Conservation (phyloP, 1,140 invertebrate genomes). For the Phymastichus coffea region DNA sequence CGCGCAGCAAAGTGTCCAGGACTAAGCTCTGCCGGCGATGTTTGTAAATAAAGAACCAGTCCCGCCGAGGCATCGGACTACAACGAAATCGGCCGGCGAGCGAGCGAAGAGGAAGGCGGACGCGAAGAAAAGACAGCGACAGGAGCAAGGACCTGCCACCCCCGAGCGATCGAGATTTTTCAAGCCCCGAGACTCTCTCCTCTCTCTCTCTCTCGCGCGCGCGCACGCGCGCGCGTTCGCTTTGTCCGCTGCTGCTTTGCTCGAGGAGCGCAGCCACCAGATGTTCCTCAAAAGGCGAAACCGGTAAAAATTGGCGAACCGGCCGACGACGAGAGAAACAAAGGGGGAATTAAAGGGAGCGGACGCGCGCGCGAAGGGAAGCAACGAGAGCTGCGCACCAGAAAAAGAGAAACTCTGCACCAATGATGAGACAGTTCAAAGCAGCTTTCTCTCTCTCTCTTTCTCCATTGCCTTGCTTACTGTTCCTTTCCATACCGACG, state of each 20-base stretch:
- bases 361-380: conserved; percentile 9
- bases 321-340: conserved; percentile 14
- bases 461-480: too few relatives aligned
- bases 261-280: conserved; percentile 44
- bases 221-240: conserved; percentile 31
- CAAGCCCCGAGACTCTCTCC: conserved; percentile 4
- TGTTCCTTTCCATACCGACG: too few relatives aligned
- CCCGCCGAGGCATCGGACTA: neutral
- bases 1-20: too few relatives aligned
- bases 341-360: conserved; percentile 12
- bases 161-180: too few relatives aligned
- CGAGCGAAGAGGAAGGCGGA: neutral
- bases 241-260: conserved; percentile 42
- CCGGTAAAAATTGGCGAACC: conserved; percentile 37
- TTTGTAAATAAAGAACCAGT: conserved; percentile 19
- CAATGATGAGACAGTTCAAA: too few relatives aligned
- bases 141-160: neutral
- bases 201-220: neutral
- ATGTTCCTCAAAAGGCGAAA: conserved; percentile 47
- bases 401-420: too few relatives aligned
- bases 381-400: too few relatives aligned
- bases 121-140: neutral
- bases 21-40: too few relatives aligned
- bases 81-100: neutral
- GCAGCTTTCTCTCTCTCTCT: too few relatives aligned